A percentile compares a stretch with the other conserved stretches of the same genome.
These are phyloP conservation scores for Eilema griseolum DNA, from an alignment of 2,888 invertebrate species.

Conservation along the genomic window DNA sequence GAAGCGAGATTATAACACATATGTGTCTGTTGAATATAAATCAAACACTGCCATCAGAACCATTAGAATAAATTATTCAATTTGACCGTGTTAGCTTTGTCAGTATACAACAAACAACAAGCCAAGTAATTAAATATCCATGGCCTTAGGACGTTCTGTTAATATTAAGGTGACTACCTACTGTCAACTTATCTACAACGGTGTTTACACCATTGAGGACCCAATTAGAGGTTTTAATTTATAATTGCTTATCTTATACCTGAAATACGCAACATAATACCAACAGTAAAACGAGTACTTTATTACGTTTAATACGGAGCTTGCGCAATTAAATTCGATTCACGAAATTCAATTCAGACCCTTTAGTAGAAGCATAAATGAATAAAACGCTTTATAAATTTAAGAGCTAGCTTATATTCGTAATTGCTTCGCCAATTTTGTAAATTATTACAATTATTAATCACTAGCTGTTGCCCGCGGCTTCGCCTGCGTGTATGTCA, in stretches of 20 bases:
- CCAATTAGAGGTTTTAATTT: constrained; percentile 5
- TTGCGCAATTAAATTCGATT: constrained; percentile 60
- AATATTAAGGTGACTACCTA: background rate
- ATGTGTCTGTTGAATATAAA: too few species aligned
- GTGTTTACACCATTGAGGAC: background rate
- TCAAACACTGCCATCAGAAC: too few species aligned
- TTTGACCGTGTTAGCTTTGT: background rate
- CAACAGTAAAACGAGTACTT: constrained; percentile 46
- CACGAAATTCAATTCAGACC: constrained; percentile 50
- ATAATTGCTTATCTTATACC: constrained; percentile 7
- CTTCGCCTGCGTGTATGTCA: too few species aligned
- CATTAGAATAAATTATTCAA: too few species aligned
- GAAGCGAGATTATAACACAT: too few species aligned
- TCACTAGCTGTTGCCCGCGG: too few species aligned
- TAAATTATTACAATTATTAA: background rate
- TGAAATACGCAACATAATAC: constrained; percentile 29
- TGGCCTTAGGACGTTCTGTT: background rate
- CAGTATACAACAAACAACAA: background rate
- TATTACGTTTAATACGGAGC: constrained; percentile 54
- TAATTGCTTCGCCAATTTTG: background rate
- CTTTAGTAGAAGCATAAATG: constrained; percentile 53
- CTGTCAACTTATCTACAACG: background rate
- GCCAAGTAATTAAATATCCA: background rate
- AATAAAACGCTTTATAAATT: background rate
- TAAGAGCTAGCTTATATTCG: background rate